Conservation (phyloP, 2,888 invertebrate genomes). For the Lasius fuliginosus region DNA sequence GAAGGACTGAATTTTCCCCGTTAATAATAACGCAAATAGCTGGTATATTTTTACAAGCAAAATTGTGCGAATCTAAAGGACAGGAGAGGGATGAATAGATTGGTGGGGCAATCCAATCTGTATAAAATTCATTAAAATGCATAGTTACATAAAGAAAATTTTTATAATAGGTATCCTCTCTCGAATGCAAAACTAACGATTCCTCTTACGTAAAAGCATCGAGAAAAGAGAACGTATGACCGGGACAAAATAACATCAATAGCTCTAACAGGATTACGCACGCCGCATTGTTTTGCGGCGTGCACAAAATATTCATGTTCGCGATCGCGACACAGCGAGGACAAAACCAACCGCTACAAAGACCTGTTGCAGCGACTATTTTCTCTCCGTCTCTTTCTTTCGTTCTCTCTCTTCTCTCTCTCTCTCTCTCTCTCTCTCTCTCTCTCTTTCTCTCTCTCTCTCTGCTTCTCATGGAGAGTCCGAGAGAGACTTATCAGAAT, state of each 20-base stretch:
- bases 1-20: conserved; percentile 3
- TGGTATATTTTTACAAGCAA: neutral
- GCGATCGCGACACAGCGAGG: conserved; percentile 25
- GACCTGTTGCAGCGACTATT: conserved; percentile 25
- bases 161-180: neutral
- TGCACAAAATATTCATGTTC: conserved; percentile 11
- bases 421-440: neutral
- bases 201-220: neutral
- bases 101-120: neutral
- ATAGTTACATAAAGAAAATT: no score
- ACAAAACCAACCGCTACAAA: conserved; percentile 17
- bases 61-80: neutral
- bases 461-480: neutral
- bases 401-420: neutral
- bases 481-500: conserved; percentile 45
- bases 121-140: neutral
- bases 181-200: neutral
- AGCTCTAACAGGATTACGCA: conserved; percentile 32
- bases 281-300: conserved; percentile 2
- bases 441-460: neutral
- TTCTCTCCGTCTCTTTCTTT: neutral
- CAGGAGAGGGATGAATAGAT: no score
- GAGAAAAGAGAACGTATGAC: neutral
- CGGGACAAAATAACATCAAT: neutral
- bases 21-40: conserved; percentile 1